These are phyloP conservation scores for Anagrus nilaparvatae DNA, from an alignment of 1,140 invertebrate genomes.

Conservation along the genomic window DNA sequence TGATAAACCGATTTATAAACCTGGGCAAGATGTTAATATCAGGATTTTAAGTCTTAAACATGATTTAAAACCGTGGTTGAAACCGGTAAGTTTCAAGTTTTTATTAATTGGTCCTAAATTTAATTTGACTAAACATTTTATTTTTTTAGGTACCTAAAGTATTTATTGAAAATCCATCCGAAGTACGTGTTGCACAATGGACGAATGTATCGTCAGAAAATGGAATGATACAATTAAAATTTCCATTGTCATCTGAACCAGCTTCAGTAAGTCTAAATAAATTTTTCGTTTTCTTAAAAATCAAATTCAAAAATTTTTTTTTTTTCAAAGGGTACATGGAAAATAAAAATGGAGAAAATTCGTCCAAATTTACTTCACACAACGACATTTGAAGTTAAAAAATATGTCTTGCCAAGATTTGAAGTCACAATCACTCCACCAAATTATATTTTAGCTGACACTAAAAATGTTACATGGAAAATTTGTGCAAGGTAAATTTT, in stretches of 20 bases:
- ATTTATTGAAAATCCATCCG: conserved; percentile 51
- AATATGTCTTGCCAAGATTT: conserved; percentile 57
- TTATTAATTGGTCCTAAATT: neutral
- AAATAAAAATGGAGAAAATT: conserved; percentile 41
- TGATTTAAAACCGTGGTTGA: conserved; percentile 41
- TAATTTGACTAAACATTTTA: too few relatives aligned
- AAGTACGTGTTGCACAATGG: conserved; percentile 50
- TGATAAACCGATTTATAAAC: conserved; percentile 54
- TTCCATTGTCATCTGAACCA: conserved; percentile 46
- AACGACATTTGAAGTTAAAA: conserved; percentile 47
- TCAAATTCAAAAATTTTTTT: neutral
- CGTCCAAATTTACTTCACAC: conserved; percentile 32
- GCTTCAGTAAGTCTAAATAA: conserved; percentile 38
- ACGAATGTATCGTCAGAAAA: conserved; percentile 41
- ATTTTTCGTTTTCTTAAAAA: conserved; percentile 4
- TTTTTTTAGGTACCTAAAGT: conserved; percentile 44
- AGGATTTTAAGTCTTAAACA: conserved; percentile 43
- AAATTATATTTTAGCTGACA: conserved; percentile 45
- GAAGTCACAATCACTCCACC: conserved; percentile 53
- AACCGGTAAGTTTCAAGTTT: conserved; percentile 25
- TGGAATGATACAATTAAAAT: conserved; percentile 46
- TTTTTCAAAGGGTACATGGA: conserved; percentile 44
- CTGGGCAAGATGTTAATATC: conserved; percentile 48
- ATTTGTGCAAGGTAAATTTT: conserved; percentile 50
- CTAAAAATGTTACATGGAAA: conserved; percentile 42